Conservation (phyloP, 2,113 vertebrate species). For the Pantherophis guttatus region DNA sequence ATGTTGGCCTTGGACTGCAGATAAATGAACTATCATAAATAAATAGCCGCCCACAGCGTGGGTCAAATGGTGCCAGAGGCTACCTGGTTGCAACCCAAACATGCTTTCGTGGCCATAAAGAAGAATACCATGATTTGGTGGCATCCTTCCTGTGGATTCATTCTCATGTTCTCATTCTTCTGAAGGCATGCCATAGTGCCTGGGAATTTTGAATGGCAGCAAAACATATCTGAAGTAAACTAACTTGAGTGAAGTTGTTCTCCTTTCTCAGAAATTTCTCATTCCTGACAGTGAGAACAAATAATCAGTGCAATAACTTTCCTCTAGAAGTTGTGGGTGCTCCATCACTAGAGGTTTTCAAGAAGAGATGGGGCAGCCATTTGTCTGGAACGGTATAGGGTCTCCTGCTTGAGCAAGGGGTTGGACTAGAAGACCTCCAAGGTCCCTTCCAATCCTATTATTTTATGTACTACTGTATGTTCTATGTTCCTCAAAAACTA, state of each 20-base stretch:
- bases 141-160: background rate
- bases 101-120: background rate
- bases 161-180: background rate
- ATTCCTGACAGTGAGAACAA: background rate
- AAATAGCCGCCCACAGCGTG: background rate
- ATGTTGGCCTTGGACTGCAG: background rate
- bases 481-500: background rate
- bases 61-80: background rate
- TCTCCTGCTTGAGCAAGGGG: background rate
- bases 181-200: background rate
- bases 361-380: background rate
- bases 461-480: background rate
- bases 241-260: background rate
- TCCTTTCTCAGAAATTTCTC: background rate
- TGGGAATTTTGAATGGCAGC: background rate
- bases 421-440: background rate
- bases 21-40: background rate
- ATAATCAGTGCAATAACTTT: background rate
- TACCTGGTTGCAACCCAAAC: background rate
- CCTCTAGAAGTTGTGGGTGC: background rate
- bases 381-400: background rate
- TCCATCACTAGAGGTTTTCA: background rate
- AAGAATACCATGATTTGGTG: background rate
- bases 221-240: background rate
- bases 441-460: background rate